Conservation (phyloP, 2,797 vertebrate genomes). For the Sebastes paucispinis region DNA sequence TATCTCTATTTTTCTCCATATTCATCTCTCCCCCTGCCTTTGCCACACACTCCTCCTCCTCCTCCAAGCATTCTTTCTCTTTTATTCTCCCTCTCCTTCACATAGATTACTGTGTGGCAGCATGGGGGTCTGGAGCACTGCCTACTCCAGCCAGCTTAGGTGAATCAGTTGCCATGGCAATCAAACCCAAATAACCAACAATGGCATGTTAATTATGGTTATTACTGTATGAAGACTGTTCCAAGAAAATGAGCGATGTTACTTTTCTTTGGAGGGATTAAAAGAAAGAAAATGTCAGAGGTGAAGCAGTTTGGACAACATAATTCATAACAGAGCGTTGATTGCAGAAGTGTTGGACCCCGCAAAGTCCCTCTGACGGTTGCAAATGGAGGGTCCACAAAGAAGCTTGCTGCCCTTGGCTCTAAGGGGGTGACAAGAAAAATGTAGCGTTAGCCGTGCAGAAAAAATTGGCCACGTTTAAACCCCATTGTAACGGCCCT, state of each 20-base stretch:
- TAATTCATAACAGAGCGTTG: conserved; percentile 65
- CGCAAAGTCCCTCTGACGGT: neutral
- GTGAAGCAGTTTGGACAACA: conserved; percentile 63
- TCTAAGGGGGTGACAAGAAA: conserved; percentile 8
- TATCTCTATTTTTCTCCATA: neutral
- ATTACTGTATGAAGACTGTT: conserved; percentile 76
- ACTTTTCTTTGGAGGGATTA: conserved; percentile 63
- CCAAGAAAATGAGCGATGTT: conserved; percentile 67
- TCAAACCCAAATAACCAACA: conserved; percentile 79
- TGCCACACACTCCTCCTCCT: conserved; percentile 3
- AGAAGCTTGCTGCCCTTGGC: conserved; percentile 9
- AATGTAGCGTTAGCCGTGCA: neutral
- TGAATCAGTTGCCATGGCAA: conserved; percentile 81
- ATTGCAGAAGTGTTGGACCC: conserved; percentile 18
- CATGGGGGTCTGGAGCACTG: conserved; percentile 58
- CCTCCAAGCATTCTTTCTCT: conserved; percentile 42
- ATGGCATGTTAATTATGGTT: conserved; percentile 82
- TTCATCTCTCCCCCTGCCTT: neutral
- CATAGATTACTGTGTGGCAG: conserved; percentile 44
- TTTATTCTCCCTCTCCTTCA: conserved; percentile 52
- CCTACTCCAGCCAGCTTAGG: conserved; percentile 70
- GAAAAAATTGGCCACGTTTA: neutral
- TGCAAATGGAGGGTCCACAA: conserved; percentile 21
- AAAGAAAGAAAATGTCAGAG: conserved; percentile 71
- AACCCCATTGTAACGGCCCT: neutral